Base-by-base conservation (phyloP, 1,140 invertebrate species). In the Bactericera cockerelli region DNA sequence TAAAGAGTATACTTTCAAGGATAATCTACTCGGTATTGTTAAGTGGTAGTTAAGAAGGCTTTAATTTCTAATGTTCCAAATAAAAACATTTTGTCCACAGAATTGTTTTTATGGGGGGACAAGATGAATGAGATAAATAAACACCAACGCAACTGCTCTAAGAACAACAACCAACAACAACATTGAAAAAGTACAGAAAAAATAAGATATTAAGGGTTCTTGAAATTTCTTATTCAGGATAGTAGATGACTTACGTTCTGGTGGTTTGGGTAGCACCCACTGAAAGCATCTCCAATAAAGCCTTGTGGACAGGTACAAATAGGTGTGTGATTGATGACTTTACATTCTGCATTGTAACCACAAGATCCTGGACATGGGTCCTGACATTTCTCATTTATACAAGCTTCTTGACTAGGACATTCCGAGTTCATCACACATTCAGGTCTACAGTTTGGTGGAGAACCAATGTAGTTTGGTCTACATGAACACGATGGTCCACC, bases 311-410 rank as follows among this genome's bases (percentile, higher is more conserved):
- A 89, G 59, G 75, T 80, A 70, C 85, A 89, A 54, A 86, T 80
- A 1, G 86, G 85, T 71, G 81, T 85, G 65, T 89, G 86, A 69
- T 82, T 83, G 13, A 83, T 76, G 31, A 86, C 80, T 70, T 79
- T 75, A 68, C 84, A 87, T 59, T 76, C 70, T 1, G 85, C 78
- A 3, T 71, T 66, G n/a, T 67, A 64, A 11, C 77, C 79, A 66
- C 79, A 81, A 11, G 72, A 68, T 57, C 76, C 74, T 26, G 72
- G 67, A 62, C 77, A 77, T 21, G 77, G 76, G 63, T 76, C 70
- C 14, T 58, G 64, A 62, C 79, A 81, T 62, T 75, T 75, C 39
- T 74, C 66, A 58, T 74, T 76, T 13, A 72, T 72, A 59, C 75
- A 76, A 11, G 75, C 70, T 31, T 71, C 66, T 39, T 71, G 70